Evolutionary conservation across 2,888 invertebrate species (phyloP).

Genomic region (Drosophila stalkeri): DNA sequence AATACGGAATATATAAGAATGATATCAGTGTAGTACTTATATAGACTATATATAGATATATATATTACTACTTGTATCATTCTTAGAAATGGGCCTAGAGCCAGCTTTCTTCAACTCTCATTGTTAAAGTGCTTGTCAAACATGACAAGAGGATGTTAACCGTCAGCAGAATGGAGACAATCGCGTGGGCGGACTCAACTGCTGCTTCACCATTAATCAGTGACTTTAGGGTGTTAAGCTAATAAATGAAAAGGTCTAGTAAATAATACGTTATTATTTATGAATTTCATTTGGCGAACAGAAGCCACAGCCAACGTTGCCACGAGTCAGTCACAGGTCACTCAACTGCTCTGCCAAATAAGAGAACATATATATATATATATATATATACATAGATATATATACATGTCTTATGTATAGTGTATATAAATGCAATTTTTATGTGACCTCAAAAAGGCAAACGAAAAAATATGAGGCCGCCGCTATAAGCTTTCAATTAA

Average conservation of each 20-base stretch:
- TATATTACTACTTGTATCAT: neutral
- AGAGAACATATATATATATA: neutral
- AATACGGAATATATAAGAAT: neutral
- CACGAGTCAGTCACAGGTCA: slow-evolving; percentile 46
- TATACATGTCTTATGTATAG: neutral
- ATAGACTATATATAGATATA: neutral
- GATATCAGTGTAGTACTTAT: slow-evolving; percentile 2
- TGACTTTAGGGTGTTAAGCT: slow-evolving; percentile 34
- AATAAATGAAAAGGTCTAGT: slow-evolving; percentile 39
- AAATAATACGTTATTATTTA: slow-evolving; percentile 72
- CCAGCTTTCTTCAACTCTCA: neutral
- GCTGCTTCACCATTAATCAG: slow-evolving; percentile 44
- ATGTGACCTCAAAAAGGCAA: slow-evolving; percentile 39
- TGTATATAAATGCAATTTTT: slow-evolving; percentile 32
- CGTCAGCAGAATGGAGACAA: neutral
- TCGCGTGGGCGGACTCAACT: neutral
- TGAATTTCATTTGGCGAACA: slow-evolving; percentile 60
- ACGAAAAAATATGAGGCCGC: slow-evolving; percentile 31
- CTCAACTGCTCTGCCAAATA: slow-evolving; percentile 55
- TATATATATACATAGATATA: neutral
- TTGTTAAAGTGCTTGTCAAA: slow-evolving; percentile 18
- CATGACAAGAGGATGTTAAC: neutral
- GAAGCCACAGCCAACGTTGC: neutral
- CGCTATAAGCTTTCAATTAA: slow-evolving; percentile 52
- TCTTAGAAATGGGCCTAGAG: neutral